Evolutionary conservation across 2,113 vertebrate genomes (phyloP).

Genomic region (Aptenodytes patagonicus): DNA sequence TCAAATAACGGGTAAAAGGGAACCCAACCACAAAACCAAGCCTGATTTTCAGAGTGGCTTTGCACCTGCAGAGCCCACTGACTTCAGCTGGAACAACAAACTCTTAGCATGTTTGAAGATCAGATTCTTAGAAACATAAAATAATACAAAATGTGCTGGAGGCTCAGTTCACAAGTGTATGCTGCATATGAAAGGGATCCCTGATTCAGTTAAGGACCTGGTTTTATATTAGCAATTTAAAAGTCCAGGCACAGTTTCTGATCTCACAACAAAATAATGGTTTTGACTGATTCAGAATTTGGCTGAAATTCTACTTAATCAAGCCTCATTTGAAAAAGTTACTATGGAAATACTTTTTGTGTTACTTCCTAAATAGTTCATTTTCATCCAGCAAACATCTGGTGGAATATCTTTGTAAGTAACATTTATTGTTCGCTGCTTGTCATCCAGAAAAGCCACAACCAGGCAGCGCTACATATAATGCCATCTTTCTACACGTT

Average conservation of each 20-base stretch:
- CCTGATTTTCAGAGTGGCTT: not conserved
- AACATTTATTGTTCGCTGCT: not conserved
- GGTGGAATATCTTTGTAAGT: not conserved
- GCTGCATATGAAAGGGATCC: not conserved
- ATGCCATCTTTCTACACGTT: not conserved
- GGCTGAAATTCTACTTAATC: not conserved
- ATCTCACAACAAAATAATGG: not conserved
- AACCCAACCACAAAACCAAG: conserved; percentile 11
- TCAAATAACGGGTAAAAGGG: not conserved
- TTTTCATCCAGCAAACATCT: not conserved
- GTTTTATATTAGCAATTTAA: not conserved
- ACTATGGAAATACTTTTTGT: not conserved
- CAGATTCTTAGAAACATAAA: not conserved
- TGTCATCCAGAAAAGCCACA: not conserved
- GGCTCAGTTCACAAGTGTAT: not conserved
- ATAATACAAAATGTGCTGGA: not conserved
- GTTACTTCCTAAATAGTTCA: not conserved
- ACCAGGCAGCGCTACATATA: not conserved
- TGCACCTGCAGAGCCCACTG: conserved; percentile 36
- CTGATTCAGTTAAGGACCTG: not conserved
- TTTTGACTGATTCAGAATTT: not conserved
- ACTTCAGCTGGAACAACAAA: conserved; percentile 15
- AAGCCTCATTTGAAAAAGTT: not conserved
- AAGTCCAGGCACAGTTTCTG: not conserved
- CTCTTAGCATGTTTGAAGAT: not conserved